These are phyloP conservation scores for Tipula vernalis DNA, from an alignment of 2,888 invertebrate species.

Conservation along the genomic window DNA sequence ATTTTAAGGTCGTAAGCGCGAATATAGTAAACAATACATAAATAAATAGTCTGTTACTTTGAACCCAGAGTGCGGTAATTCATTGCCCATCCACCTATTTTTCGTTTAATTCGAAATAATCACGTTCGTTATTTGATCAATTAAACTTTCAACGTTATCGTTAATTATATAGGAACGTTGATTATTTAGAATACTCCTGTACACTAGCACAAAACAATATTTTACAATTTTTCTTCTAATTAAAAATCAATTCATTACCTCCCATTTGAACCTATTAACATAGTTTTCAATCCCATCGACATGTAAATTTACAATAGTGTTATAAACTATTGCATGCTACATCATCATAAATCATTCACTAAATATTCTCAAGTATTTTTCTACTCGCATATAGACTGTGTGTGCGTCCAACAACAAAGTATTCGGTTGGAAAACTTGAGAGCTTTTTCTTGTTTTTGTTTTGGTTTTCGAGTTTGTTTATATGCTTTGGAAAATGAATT, in stretches of 20 bases:
- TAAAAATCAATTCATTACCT: not conserved
- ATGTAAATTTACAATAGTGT: not conserved
- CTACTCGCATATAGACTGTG: not conserved
- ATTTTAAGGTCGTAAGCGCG: too few species aligned
- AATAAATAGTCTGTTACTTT: too few species aligned
- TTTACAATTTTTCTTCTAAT: not conserved
- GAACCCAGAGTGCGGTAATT: too few species aligned
- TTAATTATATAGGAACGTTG: too few species aligned
- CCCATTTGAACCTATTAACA: not conserved
- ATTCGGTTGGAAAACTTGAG: not conserved
- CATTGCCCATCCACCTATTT: too few species aligned
- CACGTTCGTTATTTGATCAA: too few species aligned
- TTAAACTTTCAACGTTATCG: too few species aligned
- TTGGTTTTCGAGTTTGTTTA: not conserved
- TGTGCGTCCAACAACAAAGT: not conserved
- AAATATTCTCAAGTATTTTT: not conserved
- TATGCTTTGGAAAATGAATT: not conserved
- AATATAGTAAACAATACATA: too few species aligned
- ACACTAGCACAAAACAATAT: too few species aligned
- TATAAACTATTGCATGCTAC: not conserved
- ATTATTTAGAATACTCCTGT: too few species aligned
- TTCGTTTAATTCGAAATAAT: too few species aligned
- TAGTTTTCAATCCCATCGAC: not conserved
- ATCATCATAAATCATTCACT: not conserved
- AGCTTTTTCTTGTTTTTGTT: not conserved